Percentiles rank a stretch among this genome's conserved stretches.
These are phyloP conservation scores for Dermatemys mawii DNA, from an alignment of 2,113 vertebrate species.

Conservation along the genomic window DNA sequence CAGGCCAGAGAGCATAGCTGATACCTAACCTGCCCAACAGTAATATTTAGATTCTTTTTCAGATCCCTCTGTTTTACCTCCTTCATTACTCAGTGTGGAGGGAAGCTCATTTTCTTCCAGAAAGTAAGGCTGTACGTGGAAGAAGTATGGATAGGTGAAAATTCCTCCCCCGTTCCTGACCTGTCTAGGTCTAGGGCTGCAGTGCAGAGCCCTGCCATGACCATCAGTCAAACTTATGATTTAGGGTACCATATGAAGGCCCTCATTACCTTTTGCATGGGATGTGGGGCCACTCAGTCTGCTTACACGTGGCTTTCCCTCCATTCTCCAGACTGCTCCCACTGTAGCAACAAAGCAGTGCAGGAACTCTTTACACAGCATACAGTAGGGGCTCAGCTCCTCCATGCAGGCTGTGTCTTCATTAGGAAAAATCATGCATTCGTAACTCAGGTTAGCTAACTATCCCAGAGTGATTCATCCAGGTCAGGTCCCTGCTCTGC, in stretches of 20 bases:
- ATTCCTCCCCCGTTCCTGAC: neutral
- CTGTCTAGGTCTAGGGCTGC: neutral
- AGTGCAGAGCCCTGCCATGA: neutral
- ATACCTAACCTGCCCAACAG: neutral
- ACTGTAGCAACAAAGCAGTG: neutral
- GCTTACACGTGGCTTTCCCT: neutral
- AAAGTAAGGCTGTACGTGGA: neutral
- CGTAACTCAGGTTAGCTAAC: neutral
- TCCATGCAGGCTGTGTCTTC: neutral
- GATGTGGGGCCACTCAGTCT: neutral
- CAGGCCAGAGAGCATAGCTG: neutral
- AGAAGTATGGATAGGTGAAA: neutral
- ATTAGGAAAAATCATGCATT: neutral
- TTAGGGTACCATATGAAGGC: fast-evolving
- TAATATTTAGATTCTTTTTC: neutral
- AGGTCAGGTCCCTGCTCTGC: neutral
- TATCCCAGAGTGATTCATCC: neutral
- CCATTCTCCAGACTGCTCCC: neutral
- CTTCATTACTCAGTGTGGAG: neutral
- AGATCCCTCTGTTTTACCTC: neutral
- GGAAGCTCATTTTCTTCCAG: neutral
- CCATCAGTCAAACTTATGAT: neutral
- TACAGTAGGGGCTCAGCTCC: neutral
- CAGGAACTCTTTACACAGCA: neutral
- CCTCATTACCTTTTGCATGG: fast-evolving